Conservation (phyloP, 2,888 invertebrate species). For the Aphelenchoides bicaudatus region DNA sequence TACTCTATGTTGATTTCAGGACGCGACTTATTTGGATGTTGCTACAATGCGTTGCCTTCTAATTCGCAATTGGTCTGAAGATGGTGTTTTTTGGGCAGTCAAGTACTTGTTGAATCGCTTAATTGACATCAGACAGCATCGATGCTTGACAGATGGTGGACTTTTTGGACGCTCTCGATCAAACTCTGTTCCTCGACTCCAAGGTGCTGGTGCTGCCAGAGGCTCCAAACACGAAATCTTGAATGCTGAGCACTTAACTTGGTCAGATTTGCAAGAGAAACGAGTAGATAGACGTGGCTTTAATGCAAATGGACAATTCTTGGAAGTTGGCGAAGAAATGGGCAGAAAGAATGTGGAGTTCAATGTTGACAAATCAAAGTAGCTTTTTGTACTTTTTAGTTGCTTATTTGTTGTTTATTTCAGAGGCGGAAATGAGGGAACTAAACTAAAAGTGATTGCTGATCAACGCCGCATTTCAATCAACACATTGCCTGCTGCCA, state of each 20-base stretch:
- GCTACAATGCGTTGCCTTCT: constrained; percentile 91
- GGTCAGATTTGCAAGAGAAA: constrained; percentile 49
- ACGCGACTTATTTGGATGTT: constrained; percentile 92
- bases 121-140: constrained; percentile 60
- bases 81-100: constrained; percentile 94
- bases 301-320: constrained; percentile 13
- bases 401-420: too few relatives aligned
- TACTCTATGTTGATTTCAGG: constrained; percentile 13
- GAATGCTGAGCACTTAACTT: constrained; percentile 43
- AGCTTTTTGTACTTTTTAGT: neutral
- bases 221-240: constrained; percentile 23
- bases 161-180: constrained; percentile 28
- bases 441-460: constrained; percentile 13
- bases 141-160: constrained; percentile 28
- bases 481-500: constrained; percentile 24
- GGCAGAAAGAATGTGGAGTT: constrained; percentile 43
- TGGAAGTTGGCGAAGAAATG: constrained; percentile 25
- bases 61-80: constrained; percentile 93
- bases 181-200: constrained; percentile 33
- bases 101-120: constrained; percentile 68
- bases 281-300: constrained; percentile 15
- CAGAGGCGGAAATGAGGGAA: constrained; percentile 6
- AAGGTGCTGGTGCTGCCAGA: constrained; percentile 19
- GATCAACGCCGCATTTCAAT: constrained; percentile 23
- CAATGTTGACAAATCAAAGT: constrained; percentile 28